Evolutionary conservation across 2,888 invertebrate genomes (phyloP), one percentile per base, ranked within the genome.

Genomic region (Oscheius sp.): DNA sequence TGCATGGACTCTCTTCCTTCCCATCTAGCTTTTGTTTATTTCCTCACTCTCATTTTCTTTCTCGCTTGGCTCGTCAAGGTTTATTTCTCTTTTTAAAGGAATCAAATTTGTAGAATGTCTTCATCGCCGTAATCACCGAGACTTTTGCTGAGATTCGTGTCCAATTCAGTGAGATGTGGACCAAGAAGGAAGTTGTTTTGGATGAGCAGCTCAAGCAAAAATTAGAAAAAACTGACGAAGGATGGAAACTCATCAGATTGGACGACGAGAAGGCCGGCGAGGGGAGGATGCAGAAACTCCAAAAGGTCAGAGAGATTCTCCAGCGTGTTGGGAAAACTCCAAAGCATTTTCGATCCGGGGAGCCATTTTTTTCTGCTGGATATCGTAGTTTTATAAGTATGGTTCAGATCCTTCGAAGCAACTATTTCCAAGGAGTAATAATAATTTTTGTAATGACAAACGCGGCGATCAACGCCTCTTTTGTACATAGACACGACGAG

Each of bases 141-240:
- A 90, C 89, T 1, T 90, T 89, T 80, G 89, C 89, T 50, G 89
- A 89, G 84, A 89, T 89, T 81, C 90, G 98, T 75, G 98, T 99
- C 0, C 98, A 99, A 88, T 98, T 99, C 88, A 97, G 98, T 88
- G 97, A 98, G 89, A 97, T 98, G 96, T 99, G 98, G 98, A 79
- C 79, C 55, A 85, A 84, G 70, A 82, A 81, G 42, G 85, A 85
- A 53, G 82, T 83, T 25, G 80, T 76, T 6, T 52, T 84, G 37
- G 84, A 84, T 33, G 84, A 84, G 42, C 80, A 79, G 33, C 79
- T 84, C 66, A 77, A 79, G 65, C 84, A 81, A 76, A 82, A 78
- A 65, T 55, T 86, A 65, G 93, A 93, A 68, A 94, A 93, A 8
- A 95, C 96, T 84, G 96, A 96, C 83, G 91, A 92, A 77, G 93